Base-by-base conservation (phyloP, 2,888 invertebrate genomes). In the Catocala fraxini region DNA sequence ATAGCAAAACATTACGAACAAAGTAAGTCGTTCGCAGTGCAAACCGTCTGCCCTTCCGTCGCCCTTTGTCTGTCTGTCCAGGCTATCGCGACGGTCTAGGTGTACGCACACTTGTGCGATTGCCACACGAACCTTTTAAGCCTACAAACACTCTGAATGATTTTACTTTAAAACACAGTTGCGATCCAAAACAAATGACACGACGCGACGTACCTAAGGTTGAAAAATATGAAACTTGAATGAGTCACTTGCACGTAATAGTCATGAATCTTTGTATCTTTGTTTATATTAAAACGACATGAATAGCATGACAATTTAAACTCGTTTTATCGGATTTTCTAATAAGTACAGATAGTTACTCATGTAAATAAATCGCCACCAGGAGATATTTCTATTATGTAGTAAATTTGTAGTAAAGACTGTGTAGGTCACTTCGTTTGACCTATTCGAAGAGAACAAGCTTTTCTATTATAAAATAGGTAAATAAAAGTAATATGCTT, bases 11-110 rank as follows among this genome's bases (percentile, higher is more conserved):
- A 52, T 49, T 60, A 55, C 34, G 52, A 68, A 56, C 56, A 55
- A 67, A 68, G 58, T 67, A 67, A 69, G 63, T 64, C 56, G 64
- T 54, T 71, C 65, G 56, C 71, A 73, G 73, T 79, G 75, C 81
- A 81, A 73, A 77, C 80, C 66, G 87, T 86, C 88, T 87, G 88
- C 86, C 88, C 87, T 88, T 87, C 83, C 83, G 78, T 79, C 80
- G 88, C 80, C 88, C 88, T 87, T 81, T 69, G 69, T 77, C 76
- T 76, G 81, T 67, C 71, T 72, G 72, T 69, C 72, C 74, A 71
- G 71, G 59, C 69, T 72, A 73, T 70, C 56, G 48, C 75, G 57
- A 68, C 63, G 60, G 63, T 74, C 65, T 56, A 61, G 59, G 42
- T 41, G 47, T 56, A 74, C 69, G 51, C 64, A 68, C 72, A 75